Percentiles rank a stretch among this genome's conserved stretches.
phyloP scores from a whole-genome alignment of 2,113 vertebrate species.

The Embiotoca jacksoni region DNA sequence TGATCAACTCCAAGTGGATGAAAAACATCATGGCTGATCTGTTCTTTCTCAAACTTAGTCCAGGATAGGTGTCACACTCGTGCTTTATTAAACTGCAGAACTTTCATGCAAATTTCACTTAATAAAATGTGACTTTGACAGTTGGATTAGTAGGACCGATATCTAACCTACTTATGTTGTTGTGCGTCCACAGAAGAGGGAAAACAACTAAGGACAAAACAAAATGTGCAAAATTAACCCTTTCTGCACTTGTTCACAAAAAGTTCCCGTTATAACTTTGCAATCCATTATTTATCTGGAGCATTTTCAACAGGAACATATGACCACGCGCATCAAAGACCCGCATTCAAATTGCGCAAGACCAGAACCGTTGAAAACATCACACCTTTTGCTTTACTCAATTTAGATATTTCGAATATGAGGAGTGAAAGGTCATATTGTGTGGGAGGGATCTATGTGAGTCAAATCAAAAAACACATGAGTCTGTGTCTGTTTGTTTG shows the following conservation, averaged over 20 bases:
- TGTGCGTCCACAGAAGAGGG: not conserved
- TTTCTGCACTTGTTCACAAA: not conserved
- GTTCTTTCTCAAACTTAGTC: not conserved
- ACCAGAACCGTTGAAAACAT: conserved; percentile 3
- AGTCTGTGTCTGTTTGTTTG: conserved; percentile 38
- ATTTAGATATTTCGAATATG: conserved; percentile 72
- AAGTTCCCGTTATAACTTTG: conserved; percentile 10
- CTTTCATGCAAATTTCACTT: not conserved
- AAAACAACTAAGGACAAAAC: not conserved
- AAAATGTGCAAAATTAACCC: not conserved
- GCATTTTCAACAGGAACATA: conserved; percentile 11
- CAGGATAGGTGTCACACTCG: not conserved
- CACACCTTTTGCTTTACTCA: conserved; percentile 32
- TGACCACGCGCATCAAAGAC: not conserved
- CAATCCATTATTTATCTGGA: conserved; percentile 33
- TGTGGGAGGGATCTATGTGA: conserved; percentile 78
- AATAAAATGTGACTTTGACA: too few species aligned
- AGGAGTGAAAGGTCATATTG: conserved; percentile 75
- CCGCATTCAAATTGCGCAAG: not conserved
- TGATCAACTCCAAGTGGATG: not conserved
- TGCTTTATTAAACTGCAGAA: not conserved
- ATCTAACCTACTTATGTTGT: too few species aligned
- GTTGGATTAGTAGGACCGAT: too few species aligned
- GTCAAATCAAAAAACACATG: conserved; percentile 62
- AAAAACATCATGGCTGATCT: not conserved